Percentiles rank a stretch among this genome's conserved stretches.
These are phyloP conservation scores for Phodopus roborovskii DNA, from an alignment of 2,113 vertebrate genomes.

Conservation along the genomic window DNA sequence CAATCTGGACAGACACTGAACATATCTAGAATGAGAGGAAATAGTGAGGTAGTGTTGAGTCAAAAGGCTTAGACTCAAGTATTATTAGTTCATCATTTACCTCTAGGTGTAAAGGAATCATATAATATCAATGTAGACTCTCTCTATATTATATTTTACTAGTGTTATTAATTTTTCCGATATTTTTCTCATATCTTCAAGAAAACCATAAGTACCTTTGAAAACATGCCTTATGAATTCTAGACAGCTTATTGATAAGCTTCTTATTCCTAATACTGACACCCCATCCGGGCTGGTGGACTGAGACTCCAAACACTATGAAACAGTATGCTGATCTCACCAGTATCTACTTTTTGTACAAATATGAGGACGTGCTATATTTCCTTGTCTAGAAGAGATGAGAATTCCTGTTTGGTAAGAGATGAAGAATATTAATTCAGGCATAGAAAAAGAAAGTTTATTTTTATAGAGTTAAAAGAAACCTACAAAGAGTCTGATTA, in stretches of 20 bases:
- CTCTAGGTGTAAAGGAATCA: not conserved
- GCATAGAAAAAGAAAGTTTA: not conserved
- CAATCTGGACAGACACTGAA: not conserved
- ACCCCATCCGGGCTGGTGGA: not conserved
- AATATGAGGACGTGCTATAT: not conserved
- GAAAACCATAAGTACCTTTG: not conserved
- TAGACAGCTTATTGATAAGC: not conserved
- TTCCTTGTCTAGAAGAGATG: not conserved
- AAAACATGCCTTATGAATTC: not conserved
- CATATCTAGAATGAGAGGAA: not conserved
- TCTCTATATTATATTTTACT: not conserved
- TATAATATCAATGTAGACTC: not conserved
- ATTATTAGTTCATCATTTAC: not conserved
- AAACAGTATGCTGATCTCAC: not conserved
- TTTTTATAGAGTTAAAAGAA: not conserved
- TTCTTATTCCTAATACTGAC: not conserved
- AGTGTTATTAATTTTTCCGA: not conserved
- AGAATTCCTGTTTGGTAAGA: not conserved
- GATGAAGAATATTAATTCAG: not conserved
- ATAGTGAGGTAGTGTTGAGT: constrained; percentile 15
- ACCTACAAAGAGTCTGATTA: not conserved
- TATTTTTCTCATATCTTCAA: not conserved
- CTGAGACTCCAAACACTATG: not conserved
- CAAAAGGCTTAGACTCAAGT: not conserved
- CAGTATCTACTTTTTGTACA: not conserved